Evolutionary conservation across 2,113 vertebrate species (phyloP).

Genomic region (Andinoacara biseriatus): DNA sequence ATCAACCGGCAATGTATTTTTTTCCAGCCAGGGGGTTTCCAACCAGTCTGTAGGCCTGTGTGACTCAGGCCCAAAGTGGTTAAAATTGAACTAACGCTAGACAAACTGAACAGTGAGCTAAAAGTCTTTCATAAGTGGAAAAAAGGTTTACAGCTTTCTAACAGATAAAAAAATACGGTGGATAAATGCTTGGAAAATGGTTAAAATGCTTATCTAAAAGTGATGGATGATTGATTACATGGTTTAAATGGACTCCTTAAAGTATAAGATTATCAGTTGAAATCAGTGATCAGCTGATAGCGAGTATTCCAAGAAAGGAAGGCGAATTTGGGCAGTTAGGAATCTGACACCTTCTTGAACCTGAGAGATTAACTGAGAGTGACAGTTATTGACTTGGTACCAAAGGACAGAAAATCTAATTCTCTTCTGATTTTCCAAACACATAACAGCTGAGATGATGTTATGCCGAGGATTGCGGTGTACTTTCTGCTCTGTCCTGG

Average conservation of each 20-base stretch:
- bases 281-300: not conserved
- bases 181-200: not conserved
- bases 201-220: not conserved
- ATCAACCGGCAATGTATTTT: not conserved
- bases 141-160: not conserved
- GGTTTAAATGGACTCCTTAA: not conserved
- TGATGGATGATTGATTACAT: not conserved
- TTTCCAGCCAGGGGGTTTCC: too few relatives aligned
- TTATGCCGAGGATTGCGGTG: not conserved
- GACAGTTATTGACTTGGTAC: not conserved
- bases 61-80: not conserved
- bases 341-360: not conserved
- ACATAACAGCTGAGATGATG: not conserved
- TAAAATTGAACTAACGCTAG: not conserved
- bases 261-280: not conserved
- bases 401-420: not conserved
- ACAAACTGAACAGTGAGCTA: too few relatives aligned
- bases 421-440: not conserved
- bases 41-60: too few relatives aligned
- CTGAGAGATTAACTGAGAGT: not conserved
- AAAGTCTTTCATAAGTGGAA: not conserved
- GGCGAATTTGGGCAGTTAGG: not conserved
- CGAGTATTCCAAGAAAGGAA: not conserved
- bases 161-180: not conserved
- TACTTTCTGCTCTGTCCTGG: slow-evolving; percentile 14